Base-by-base conservation (phyloP, 2,113 vertebrate species). In the Cyprinodon brontotheroides region DNA sequence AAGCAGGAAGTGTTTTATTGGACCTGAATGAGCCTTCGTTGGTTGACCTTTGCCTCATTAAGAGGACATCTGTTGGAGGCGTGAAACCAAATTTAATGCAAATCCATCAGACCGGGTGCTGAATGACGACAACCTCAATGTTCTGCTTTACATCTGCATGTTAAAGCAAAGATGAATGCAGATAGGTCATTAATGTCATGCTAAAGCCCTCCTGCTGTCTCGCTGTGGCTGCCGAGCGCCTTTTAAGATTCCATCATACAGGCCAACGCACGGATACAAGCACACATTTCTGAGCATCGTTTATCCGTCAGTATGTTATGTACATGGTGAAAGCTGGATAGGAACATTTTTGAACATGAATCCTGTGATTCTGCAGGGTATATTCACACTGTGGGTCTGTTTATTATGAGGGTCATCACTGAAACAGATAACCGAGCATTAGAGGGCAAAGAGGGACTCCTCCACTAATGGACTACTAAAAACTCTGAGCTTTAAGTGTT, bases 21-120 rank as follows among this genome's bases (percentile, higher is more conserved):
- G 4, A 13, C 22, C 15, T 6, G 29, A 61, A 61, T 6, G 36
- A n/a, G 70, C 47, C 69, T 57, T 50, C 68, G 37, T 57, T 14
- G 15, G 57, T 40, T 80, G 88, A 86, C 78, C 78, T 81, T 83
- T 37, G 36, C 69, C 72, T 83, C 61, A 50, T 80, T 38, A 59
- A 4, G 7, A 61, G 38, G 57, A 75, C 72, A 74, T 78, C 73
- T 4, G 70, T 65, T 61, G 53, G 60, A 83, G 78, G 81, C 85
- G 77, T 91, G 87, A 83, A 84, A 89, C 72, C 72, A 82, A 60
- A 89, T 92, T 90, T 85, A 85, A 92, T 89, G 90, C 86, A 85
- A 77, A 86, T 89, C 83, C 81, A 89, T 91, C 80, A 85, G 78
- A 79, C 59, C 41, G 45, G 61, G 47, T 67, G 48, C 68, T 75